Evolutionary conservation across 2,888 invertebrate species (phyloP), one percentile per base, ranked within the genome.

Genomic region (Phengaris alcon): DNA sequence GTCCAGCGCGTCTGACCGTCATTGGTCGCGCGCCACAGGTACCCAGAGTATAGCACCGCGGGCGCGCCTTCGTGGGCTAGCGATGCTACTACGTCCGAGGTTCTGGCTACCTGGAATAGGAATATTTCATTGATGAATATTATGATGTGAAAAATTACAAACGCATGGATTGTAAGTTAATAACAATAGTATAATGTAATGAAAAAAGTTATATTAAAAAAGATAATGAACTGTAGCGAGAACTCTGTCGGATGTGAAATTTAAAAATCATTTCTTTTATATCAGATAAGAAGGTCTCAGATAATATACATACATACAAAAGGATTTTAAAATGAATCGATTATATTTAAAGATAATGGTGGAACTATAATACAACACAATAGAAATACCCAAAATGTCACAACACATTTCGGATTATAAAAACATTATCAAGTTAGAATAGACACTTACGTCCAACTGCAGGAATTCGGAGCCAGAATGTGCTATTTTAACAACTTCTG

Each of bases 401-500:
- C 64, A 64, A 12, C 44, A 64, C 64, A 64, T 64, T 12, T 64
- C 12, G 64, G 6, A 35, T 0, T 35, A 64, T 35, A 64, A 64
- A 64, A 64, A 64, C 64, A 64, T 59, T 59, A 59, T 35, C 64
- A 64, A 64, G 64, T 44, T 64, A 78, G 69, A 74, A 48, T 73
- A 46, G 52, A 68, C 77, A 84, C 86, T 89, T 86, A 95, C 95
- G 89, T 98, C 97, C 81, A 99, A 93, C 84, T 97, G 97, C 79
- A 98, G 94, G 77, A 96, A 96, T 87, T 97, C 97, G 68, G 97
- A 96, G 86, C 98, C 97, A 77, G 97, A 96, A 87, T 98, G 97
- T 3, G 98, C 98, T 79, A 98, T 96, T 88, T 97, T 96, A 68
- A 99, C 97, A 68, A 98, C 98, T 88, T 98, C 98, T 51, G 97